Evolutionary conservation across 2,113 vertebrate genomes (phyloP).

Genomic region (Coracopsis vasa): DNA sequence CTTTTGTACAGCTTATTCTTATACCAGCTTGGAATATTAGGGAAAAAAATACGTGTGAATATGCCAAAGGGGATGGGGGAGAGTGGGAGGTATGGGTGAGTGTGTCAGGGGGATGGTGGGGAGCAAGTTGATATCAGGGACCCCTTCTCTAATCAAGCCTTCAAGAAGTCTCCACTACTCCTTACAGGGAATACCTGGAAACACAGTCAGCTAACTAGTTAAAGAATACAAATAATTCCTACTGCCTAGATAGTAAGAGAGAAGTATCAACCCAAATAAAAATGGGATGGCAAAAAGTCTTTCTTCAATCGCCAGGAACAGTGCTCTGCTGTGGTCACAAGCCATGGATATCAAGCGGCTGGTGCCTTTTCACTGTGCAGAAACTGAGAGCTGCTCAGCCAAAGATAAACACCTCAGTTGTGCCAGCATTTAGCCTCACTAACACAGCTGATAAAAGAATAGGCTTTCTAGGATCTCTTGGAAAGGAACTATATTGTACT

Average conservation of each 20-base stretch:
- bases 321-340: not conserved
- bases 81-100: not conserved
- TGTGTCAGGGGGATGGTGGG: not conserved
- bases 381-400: not conserved
- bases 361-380: not conserved
- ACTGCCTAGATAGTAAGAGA: not conserved
- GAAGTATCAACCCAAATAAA: not conserved
- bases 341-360: not conserved
- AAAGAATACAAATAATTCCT: not conserved
- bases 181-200: not conserved
- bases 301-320: not conserved
- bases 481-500: not conserved
- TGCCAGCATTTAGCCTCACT: not conserved
- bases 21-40: not conserved
- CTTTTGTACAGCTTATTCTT: not conserved
- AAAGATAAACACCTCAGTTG: not conserved
- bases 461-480: not conserved
- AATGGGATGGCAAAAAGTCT: not conserved
- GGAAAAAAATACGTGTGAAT: not conserved
- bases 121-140: not conserved
- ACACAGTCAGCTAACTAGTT: not conserved
- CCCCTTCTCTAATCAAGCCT: fast-evolving
- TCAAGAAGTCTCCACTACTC: not conserved
- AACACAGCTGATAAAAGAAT: not conserved
- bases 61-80: not conserved